These are phyloP conservation scores for Drosophila pruinosa DNA, from an alignment of 1,140 invertebrate genomes.

Conservation along the genomic window DNA sequence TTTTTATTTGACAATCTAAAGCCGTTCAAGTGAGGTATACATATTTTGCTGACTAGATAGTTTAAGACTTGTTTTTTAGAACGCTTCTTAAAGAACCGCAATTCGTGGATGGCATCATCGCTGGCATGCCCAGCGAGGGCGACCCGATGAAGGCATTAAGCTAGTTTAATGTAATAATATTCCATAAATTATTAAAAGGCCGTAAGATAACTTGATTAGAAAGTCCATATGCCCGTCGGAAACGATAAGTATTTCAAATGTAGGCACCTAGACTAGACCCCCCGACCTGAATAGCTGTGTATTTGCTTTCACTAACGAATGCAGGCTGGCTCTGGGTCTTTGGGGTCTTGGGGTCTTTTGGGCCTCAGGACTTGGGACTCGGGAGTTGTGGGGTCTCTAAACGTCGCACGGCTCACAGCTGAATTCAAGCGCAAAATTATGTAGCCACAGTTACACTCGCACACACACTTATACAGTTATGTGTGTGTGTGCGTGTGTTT, in stretches of 20 bases:
- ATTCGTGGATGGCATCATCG: too few relatives aligned
- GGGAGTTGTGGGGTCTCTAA: constrained; percentile 40
- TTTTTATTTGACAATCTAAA: too few relatives aligned
- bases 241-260: constrained; percentile 36
- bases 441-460: constrained; percentile 63
- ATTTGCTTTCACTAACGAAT: constrained; percentile 79
- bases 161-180: background rate
- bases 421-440: constrained; percentile 81
- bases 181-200: constrained; percentile 1
- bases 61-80: too few relatives aligned
- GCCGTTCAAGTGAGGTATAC: too few relatives aligned
- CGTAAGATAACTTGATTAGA: background rate
- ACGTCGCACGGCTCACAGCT: constrained; percentile 66
- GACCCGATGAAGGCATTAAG: background rate
- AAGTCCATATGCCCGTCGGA: constrained; percentile 14
- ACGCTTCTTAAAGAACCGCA: too few relatives aligned
- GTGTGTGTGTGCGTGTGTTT: constrained; percentile 20
- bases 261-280: constrained; percentile 33
- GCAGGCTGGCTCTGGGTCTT: constrained; percentile 51
- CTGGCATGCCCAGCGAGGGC: too few relatives aligned
- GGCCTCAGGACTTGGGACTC: constrained; percentile 40
- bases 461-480: background rate
- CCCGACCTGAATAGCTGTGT: constrained; percentile 31
- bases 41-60: too few relatives aligned
- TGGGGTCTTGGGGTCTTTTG: constrained; percentile 40